These are phyloP conservation scores for Pogonomyrmex barbatus DNA, from an alignment of 1,140 invertebrate genomes.

Conservation along the genomic window DNA sequence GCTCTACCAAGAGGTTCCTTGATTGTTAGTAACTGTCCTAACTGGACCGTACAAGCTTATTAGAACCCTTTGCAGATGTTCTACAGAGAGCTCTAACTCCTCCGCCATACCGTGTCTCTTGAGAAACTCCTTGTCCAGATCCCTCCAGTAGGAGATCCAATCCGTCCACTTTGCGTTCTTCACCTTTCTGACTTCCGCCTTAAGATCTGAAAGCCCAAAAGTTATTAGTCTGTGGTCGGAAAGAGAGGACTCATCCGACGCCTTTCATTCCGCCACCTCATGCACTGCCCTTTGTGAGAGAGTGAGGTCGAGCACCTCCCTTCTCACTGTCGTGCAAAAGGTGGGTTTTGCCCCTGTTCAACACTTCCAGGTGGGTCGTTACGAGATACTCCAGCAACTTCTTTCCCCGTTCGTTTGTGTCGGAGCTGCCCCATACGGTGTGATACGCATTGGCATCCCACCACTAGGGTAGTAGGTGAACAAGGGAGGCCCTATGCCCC, in stretches of 20 bases:
- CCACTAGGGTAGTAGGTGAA: too few relatives aligned
- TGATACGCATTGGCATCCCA: conserved; percentile 2
- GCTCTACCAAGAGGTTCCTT: neutral
- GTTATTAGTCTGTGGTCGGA: neutral
- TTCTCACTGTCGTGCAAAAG: neutral
- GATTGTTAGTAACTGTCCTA: neutral
- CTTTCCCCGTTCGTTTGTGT: neutral
- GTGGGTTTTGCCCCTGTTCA: neutral
- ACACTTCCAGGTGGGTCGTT: neutral
- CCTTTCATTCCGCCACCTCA: neutral
- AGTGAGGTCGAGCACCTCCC: neutral
- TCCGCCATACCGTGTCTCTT: neutral
- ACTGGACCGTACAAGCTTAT: neutral
- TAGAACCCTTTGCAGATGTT: neutral
- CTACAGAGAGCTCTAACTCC: neutral
- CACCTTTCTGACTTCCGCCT: too few relatives aligned
- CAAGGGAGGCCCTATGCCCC: too few relatives aligned
- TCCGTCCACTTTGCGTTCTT: neutral
- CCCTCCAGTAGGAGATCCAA: neutral
- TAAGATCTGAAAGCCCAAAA: neutral
- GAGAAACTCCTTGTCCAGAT: neutral
- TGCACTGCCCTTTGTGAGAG: neutral
- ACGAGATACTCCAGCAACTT: neutral
- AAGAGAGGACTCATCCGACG: neutral
- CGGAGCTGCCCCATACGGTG: neutral